Conservation (phyloP, 2,888 invertebrate species). For the Hemistola chrysoprasaria region DNA sequence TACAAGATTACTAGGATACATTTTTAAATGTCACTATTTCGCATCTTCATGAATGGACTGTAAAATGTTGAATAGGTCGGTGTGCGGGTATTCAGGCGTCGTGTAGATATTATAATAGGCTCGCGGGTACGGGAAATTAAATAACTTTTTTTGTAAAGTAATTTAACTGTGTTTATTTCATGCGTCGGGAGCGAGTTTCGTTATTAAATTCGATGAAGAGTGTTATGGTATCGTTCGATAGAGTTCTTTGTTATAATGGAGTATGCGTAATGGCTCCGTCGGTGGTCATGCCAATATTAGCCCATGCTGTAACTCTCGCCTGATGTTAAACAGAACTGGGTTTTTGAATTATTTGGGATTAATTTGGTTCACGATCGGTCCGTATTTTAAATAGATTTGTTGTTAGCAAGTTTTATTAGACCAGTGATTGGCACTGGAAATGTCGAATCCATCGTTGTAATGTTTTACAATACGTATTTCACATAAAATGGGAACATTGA, state of each 20-base stretch:
- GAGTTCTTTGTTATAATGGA: slow-evolving; percentile 13
- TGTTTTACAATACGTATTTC: slow-evolving; percentile 8
- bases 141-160: slow-evolving; percentile 10
- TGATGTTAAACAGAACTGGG: slow-evolving; percentile 22
- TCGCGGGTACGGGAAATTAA: slow-evolving; percentile 1
- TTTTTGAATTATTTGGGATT: slow-evolving; percentile 26
- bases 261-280: slow-evolving; percentile 6
- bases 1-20: slow-evolving; percentile 49
- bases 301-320: slow-evolving; percentile 18
- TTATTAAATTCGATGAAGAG: slow-evolving; percentile 9
- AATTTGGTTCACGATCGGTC: slow-evolving; percentile 21
- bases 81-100: too few species aligned
- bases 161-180: slow-evolving; percentile 12
- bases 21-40: slow-evolving; percentile 60
- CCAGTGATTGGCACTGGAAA: slow-evolving; percentile 14
- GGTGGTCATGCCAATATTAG: slow-evolving; percentile 12
- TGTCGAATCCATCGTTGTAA: slow-evolving; percentile 16
- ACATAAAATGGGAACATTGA: slow-evolving; percentile 1
- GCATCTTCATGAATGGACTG: slow-evolving; percentile 38
- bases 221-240: slow-evolving; percentile 2
- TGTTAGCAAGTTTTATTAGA: slow-evolving; percentile 25
- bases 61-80: slow-evolving; percentile 18
- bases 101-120: background rate
- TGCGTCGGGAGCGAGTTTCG: slow-evolving; percentile 8
- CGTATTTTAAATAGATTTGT: slow-evolving; percentile 19